Percentiles rank a stretch among this genome's conserved stretches.
These are phyloP conservation scores for Erythrocebus patas DNA, from an alignment of 2,113 vertebrate genomes.

Conservation along the genomic window DNA sequence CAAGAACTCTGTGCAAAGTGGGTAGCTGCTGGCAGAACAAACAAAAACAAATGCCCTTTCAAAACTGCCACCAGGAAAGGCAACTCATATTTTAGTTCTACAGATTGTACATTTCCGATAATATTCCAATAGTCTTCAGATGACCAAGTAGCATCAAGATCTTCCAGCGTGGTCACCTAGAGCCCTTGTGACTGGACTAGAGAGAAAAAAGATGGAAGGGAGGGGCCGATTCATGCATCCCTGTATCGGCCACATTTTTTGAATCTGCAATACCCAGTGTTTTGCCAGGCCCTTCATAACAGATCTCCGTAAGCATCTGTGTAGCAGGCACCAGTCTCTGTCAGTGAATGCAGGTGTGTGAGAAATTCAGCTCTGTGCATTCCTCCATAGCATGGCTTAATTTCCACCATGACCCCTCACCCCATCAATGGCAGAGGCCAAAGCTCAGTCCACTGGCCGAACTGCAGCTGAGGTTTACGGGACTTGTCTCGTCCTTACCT, in stretches of 20 bases:
- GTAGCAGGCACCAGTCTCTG: accelerated
- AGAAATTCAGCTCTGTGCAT: accelerated
- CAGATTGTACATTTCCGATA: too few relatives aligned
- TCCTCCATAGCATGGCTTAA: accelerated
- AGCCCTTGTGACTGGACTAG: not conserved
- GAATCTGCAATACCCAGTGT: accelerated
- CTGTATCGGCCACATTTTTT: accelerated
- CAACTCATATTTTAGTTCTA: not conserved
- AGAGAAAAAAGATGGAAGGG: not conserved
- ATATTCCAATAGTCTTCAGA: not conserved
- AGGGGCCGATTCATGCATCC: accelerated
- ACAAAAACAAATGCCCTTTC: not conserved
- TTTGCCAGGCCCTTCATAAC: not conserved
- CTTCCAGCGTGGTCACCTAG: not conserved
- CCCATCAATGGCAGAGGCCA: accelerated
- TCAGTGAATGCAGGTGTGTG: accelerated
- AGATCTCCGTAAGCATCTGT: accelerated
- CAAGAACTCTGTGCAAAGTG: not conserved
- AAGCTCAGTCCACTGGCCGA: accelerated
- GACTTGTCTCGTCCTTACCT: accelerated
- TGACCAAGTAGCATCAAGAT: not conserved
- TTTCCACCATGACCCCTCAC: accelerated
- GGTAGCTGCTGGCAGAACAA: not conserved
- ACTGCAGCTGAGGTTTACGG: too few relatives aligned
- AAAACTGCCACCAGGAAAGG: not conserved